phyloP scores from a whole-genome alignment of 2,113 vertebrate species.

The Phyllopteryx taeniolatus region DNA sequence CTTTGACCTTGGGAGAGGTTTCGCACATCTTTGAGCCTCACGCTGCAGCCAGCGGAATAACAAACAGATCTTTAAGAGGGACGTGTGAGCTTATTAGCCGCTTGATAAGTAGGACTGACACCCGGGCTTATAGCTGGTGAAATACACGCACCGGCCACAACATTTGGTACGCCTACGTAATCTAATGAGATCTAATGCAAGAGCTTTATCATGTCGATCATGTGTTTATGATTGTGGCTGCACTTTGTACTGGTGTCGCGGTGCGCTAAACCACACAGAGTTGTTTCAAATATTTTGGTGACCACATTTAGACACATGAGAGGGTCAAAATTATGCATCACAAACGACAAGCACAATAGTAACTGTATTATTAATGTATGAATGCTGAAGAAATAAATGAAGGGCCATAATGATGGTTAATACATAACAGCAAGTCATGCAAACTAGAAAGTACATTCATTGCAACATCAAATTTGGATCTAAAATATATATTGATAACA shows the following conservation, averaged over 20 bases:
- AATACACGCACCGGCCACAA: slow-evolving; percentile 30
- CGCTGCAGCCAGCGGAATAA: slow-evolving; percentile 45
- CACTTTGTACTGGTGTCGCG: not conserved
- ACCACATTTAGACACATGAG: not conserved
- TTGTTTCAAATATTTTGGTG: not conserved
- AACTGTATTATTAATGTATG: no score
- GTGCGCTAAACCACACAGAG: not conserved
- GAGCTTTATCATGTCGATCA: not conserved
- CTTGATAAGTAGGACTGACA: slow-evolving; percentile 57
- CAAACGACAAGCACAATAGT: no score
- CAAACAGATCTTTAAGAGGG: slow-evolving; percentile 55
- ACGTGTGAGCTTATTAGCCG: slow-evolving; percentile 46
- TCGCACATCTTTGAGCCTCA: slow-evolving; percentile 42
- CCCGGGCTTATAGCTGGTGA: slow-evolving; percentile 50
- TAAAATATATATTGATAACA: no score
- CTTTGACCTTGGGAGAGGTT: slow-evolving; percentile 57
- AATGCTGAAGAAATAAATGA: no score
- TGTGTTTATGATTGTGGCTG: not conserved
- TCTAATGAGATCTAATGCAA: not conserved
- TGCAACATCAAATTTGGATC: no score
- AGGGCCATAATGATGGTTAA: no score
- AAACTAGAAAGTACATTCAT: no score
- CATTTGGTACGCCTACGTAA: not conserved
- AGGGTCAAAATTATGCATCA: no score
- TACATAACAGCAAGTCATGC: no score